Base-by-base conservation (phyloP, 2,797 vertebrate species). In the Chiloscyllium punctatum region DNA sequence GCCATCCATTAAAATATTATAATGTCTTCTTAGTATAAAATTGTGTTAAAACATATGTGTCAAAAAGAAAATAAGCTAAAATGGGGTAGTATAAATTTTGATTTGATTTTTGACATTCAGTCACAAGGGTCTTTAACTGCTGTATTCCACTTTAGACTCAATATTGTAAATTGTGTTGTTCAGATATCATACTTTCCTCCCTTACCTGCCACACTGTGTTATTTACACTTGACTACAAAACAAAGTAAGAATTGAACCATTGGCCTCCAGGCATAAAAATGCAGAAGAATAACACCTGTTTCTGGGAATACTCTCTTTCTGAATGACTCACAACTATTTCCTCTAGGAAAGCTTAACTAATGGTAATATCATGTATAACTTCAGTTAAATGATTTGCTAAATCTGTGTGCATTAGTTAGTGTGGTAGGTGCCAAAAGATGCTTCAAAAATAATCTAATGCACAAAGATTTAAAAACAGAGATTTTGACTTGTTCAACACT, bases 141-240 rank as follows among this genome's bases (percentile, higher is more conserved):
- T 94, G 92, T 18, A 42, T 72, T 94, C 68, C 25, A 72, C 4
- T 33, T 48, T 72, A 42, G 71, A 74, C 11, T 51, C 48, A 71
- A 48, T 27, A 74, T 53, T 71, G 69, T 23, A 94, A 94, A 74
- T 51, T n/a, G 8, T 15, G 69, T 62, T 13, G 57, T 94, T 94
- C 13, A 30, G 42, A 77, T 21, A 33, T 21, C 25, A 74, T 18
- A 5, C 27, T 0, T n/a, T 96, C 97, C 97, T 97, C 97, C 11
- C 53, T 30, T 98, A 98, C 97, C 98, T 98, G 98, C 98, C 98
- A 98, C 97, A 97, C 97, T 97, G 96, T 97, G 98, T 99, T 99
- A 99, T 97, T 98, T 98, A 98, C 98, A 98, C 97, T 97, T 97
- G 97, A 97, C 97, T 96, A 97, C 97, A 97, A 98, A 98, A 97